Conservation (phyloP, 2,797 vertebrate species). For the Tangara arthus region DNA sequence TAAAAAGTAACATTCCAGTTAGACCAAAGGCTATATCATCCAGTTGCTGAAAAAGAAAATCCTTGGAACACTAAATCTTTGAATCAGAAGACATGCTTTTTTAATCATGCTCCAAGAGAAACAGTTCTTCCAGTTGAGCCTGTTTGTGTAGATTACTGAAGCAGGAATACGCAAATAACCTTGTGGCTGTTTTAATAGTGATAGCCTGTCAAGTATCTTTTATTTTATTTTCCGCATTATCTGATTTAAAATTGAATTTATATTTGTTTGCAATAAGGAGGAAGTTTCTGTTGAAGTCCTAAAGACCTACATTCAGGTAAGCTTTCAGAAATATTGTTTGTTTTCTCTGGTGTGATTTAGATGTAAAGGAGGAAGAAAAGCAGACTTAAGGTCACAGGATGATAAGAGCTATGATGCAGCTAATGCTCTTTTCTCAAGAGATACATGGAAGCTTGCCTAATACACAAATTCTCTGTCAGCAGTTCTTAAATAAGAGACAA, state of each 20-base stretch:
- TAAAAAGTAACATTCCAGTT: neutral
- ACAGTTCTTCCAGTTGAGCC: neutral
- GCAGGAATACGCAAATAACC: neutral
- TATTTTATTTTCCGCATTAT: neutral
- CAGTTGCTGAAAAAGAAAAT: neutral
- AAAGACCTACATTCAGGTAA: constrained; percentile 90
- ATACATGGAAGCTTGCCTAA: neutral
- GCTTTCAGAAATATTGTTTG: neutral
- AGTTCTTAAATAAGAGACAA: neutral
- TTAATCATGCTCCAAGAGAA: neutral
- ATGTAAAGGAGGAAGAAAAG: neutral
- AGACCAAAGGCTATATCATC: neutral
- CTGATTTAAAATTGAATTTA: neutral
- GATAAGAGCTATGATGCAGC: neutral
- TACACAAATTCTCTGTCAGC: neutral
- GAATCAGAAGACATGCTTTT: neutral
- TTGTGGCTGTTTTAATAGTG: neutral
- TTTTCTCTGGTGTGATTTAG: neutral
- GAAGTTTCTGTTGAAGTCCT: constrained; percentile 90
- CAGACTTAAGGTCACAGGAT: neutral
- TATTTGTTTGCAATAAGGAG: constrained; percentile 78
- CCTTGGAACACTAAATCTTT: neutral
- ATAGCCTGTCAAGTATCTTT: neutral
- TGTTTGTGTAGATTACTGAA: neutral
- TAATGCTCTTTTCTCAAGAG: neutral